Conservation (phyloP, 2,113 vertebrate species). For the Oenanthe melanoleuca region DNA sequence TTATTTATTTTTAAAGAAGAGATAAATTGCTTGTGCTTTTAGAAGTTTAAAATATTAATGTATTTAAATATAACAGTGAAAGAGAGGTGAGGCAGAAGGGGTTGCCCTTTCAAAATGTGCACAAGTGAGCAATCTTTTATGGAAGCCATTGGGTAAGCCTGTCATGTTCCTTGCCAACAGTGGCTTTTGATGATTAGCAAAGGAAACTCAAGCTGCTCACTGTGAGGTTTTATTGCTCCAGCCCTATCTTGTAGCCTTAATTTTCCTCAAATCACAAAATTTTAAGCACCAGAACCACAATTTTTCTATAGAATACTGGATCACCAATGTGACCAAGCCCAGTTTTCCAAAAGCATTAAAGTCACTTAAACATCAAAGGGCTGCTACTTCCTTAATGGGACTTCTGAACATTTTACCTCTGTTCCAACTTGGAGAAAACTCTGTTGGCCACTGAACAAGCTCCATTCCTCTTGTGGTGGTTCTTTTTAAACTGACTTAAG, state of each 20-base stretch:
- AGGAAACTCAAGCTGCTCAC: background rate
- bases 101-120: background rate
- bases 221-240: background rate
- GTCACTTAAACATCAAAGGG: background rate
- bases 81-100: background rate
- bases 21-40: constrained; percentile 39
- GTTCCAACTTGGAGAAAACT: background rate
- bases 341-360: background rate
- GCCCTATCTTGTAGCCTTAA: background rate
- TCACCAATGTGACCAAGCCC: background rate
- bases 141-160: background rate
- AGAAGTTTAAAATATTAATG: constrained; percentile 55
- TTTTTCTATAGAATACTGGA: background rate
- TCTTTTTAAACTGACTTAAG: background rate
- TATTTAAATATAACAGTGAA: background rate
- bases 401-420: background rate
- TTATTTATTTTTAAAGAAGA: constrained; percentile 63
- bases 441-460: background rate
- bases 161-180: background rate
- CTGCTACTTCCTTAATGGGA: background rate
- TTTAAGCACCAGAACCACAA: background rate
- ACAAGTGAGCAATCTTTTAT: background rate
- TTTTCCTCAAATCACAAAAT: background rate
- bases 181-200: constrained; percentile 2
- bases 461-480: background rate